Evolutionary conservation across 2,888 invertebrate species (phyloP).

Genomic region (Andrena chrysosceles): DNA sequence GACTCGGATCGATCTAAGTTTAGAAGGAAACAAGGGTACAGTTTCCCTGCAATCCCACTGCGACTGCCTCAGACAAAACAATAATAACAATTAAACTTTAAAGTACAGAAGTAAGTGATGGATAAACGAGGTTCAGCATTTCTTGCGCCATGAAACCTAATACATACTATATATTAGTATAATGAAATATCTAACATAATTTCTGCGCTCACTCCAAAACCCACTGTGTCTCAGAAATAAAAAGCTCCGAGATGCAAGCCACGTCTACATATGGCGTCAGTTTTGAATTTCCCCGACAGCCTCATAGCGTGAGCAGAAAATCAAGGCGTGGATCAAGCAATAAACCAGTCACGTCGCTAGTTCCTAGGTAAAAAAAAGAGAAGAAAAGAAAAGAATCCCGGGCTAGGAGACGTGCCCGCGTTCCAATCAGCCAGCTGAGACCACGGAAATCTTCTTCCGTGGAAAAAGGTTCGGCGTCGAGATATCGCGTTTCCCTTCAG

Average conservation of each 20-base stretch:
- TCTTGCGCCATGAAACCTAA: no score
- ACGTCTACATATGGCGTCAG: background rate
- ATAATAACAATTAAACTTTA: no score
- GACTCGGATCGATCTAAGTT: conserved; percentile 35
- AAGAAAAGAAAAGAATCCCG: conserved; percentile 19
- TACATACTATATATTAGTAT: no score
- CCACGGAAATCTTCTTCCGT: conserved; percentile 47
- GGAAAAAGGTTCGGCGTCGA: conserved; percentile 46
- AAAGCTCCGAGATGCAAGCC: no score
- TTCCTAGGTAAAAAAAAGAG: background rate
- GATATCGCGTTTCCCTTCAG: conserved; percentile 63
- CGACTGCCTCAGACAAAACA: no score
- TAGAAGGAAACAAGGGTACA: conserved; percentile 34
- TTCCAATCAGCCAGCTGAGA: conserved; percentile 36
- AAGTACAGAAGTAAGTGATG: no score
- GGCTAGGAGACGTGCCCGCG: conserved; percentile 21
- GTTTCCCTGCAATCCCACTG: conserved; percentile 2
- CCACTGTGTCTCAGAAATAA: no score
- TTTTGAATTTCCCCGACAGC: background rate
- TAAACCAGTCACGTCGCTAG: conserved; percentile 3
- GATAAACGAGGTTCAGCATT: no score
- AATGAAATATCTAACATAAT: no score
- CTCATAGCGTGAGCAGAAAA: background rate
- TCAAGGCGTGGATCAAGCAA: conserved; percentile 8
- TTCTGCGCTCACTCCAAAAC: no score